These are phyloP conservation scores for Drosophila affinis DNA, from an alignment of 2,888 invertebrate genomes.

Conservation along the genomic window DNA sequence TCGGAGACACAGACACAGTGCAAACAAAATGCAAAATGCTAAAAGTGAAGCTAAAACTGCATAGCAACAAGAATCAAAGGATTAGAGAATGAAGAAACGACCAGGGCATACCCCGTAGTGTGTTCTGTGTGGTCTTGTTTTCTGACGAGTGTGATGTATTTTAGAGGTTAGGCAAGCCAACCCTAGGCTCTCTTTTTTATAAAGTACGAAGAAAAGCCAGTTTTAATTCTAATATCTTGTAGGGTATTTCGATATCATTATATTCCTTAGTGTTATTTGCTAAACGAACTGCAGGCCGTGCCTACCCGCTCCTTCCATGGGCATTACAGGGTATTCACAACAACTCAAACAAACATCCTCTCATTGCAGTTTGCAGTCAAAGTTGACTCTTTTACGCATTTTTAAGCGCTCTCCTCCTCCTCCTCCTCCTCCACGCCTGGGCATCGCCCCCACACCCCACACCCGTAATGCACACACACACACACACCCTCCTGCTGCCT, in stretches of 20 bases:
- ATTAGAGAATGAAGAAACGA: background rate
- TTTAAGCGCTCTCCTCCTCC: conserved; percentile 58
- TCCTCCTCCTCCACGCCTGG: conserved; percentile 18
- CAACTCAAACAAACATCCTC: conserved; percentile 45
- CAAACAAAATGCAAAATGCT: conserved; percentile 64
- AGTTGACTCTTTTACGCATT: conserved; percentile 78
- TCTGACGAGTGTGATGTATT: no score
- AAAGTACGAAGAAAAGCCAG: no score
- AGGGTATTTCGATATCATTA: no score
- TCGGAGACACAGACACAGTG: conserved; percentile 68
- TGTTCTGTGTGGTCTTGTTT: no score
- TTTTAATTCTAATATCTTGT: no score
- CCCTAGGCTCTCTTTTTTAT: no score
- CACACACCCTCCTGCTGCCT: conserved; percentile 1
- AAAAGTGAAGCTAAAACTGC: conserved; percentile 47
- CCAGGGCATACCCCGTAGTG: background rate
- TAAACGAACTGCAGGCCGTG: background rate
- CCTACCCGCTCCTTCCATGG: background rate
- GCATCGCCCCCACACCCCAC: conserved; percentile 16
- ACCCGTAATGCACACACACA: conserved; percentile 2
- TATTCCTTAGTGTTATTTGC: no score
- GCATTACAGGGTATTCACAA: conserved; percentile 24
- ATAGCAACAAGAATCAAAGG: conserved; percentile 25
- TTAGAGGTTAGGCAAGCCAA: no score
- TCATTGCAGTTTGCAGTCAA: conserved; percentile 61